Conservation (phyloP, 2,888 invertebrate genomes). For the Sphaerophoria taeniata region DNA sequence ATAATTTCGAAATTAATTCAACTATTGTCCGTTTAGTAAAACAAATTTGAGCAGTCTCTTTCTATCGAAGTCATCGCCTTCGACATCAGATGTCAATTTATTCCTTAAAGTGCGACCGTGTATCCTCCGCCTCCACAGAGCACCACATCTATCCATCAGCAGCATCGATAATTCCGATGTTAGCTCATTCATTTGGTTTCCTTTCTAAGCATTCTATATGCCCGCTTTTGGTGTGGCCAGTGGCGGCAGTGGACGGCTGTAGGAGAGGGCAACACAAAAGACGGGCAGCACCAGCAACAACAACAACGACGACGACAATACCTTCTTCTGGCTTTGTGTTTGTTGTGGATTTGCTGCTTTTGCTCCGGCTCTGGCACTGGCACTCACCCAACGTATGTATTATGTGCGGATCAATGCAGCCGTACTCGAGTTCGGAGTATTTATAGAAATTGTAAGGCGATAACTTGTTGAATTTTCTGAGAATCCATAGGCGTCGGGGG, state of each 20-base stretch:
- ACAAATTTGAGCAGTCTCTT: background rate
- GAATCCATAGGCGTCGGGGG: constrained; percentile 76
- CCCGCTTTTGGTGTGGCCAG: constrained; percentile 39
- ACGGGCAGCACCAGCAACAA: constrained; percentile 31
- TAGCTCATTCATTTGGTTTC: constrained; percentile 75
- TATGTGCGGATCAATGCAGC: constrained; percentile 73
- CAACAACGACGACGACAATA: constrained; percentile 24
- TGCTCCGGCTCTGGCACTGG: constrained; percentile 49
- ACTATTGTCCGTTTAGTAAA: no score
- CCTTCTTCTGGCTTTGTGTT: constrained; percentile 12
- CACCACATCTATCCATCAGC: constrained; percentile 42
- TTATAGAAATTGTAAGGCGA: constrained; percentile 74
- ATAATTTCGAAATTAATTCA: no score
- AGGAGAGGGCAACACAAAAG: no score
- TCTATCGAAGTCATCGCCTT: background rate
- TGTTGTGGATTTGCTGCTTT: constrained; percentile 35
- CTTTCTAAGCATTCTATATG: constrained; percentile 65
- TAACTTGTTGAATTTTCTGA: constrained; percentile 76
- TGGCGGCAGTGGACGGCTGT: constrained; percentile 12
- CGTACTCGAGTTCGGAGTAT: constrained; percentile 74
- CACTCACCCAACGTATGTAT: constrained; percentile 72
- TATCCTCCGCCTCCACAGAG: constrained; percentile 25
- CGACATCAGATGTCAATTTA: background rate
- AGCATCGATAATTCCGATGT: constrained; percentile 67
- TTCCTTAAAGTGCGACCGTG: constrained; percentile 13